These are phyloP conservation scores for Aythya baeri DNA, from an alignment of 2,113 vertebrate species.

Conservation along the genomic window DNA sequence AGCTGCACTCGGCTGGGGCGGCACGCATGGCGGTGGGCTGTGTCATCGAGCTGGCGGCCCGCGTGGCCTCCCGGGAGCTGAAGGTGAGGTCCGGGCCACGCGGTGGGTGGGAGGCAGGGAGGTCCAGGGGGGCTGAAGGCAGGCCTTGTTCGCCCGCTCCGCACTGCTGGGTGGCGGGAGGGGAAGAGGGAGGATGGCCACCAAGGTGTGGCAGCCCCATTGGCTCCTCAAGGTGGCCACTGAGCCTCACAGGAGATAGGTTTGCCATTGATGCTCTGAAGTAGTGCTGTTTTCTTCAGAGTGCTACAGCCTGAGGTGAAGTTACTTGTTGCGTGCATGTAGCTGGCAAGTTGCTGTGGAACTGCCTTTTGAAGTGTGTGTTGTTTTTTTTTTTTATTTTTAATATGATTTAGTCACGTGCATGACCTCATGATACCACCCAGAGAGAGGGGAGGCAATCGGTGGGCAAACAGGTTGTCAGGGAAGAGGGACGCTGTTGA, in stretches of 20 bases:
- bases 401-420: constrained; percentile 23
- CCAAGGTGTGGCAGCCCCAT: constrained; percentile 49
- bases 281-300: neutral
- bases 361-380: constrained; percentile 49
- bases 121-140: constrained; percentile 63
- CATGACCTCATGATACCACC: constrained; percentile 62
- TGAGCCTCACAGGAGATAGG: neutral
- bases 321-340: neutral
- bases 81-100: constrained; percentile 85
- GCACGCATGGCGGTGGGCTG: constrained; percentile 88
- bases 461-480: constrained; percentile 48
- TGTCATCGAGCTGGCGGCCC: constrained; percentile 88
- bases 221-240: neutral
- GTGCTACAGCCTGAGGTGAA: neutral
- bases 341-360: constrained; percentile 7
- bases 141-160: constrained; percentile 54
- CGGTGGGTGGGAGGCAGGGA: constrained; percentile 79
- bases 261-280: neutral
- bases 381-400: neutral
- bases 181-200: neutral
- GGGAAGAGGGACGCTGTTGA: constrained; percentile 75
- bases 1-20: constrained; percentile 84
- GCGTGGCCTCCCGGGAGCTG: constrained; percentile 86
- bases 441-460: constrained; percentile 71
- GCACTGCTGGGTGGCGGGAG: neutral